Percentiles rank a stretch among this genome's conserved stretches.
Evolutionary conservation across 2,888 invertebrate species (phyloP).

Genomic region (Netelia virgata): DNA sequence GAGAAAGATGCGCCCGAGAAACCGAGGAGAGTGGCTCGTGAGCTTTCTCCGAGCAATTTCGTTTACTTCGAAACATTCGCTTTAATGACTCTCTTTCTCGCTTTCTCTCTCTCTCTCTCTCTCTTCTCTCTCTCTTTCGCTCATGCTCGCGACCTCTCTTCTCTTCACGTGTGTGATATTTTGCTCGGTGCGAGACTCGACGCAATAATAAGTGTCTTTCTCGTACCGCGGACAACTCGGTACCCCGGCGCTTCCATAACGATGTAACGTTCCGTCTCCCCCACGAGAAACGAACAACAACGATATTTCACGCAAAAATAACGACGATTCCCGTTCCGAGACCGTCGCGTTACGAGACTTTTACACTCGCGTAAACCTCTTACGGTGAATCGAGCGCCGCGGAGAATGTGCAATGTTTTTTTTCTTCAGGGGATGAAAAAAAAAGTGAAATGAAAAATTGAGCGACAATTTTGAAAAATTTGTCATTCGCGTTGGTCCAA

Average conservation of each 20-base stretch:
- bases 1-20: conserved; percentile 4
- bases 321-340: conserved; percentile 35
- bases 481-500: too few species aligned
- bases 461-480: too few species aligned
- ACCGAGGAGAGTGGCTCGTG: conserved; percentile 36
- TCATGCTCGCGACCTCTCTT: neutral
- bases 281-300: conserved; percentile 24
- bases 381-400: neutral
- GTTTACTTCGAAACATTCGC: conserved; percentile 74
- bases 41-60: conserved; percentile 71
- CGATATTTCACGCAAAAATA: conserved; percentile 56
- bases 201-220: conserved; percentile 17
- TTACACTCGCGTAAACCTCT: conserved; percentile 9
- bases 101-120: conserved; percentile 18
- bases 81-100: conserved; percentile 70
- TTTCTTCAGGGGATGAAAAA: too few species aligned
- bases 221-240: conserved; percentile 19
- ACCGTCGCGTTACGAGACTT: conserved; percentile 5
- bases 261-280: conserved; percentile 24
- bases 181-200: neutral
- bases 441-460: too few species aligned
- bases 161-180: neutral
- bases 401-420: too few species aligned
- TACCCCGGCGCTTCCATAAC: conserved; percentile 19
- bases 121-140: conserved; percentile 23